These are phyloP conservation scores for Cetonia aurata DNA, from an alignment of 2,888 invertebrate genomes.

Conservation along the genomic window DNA sequence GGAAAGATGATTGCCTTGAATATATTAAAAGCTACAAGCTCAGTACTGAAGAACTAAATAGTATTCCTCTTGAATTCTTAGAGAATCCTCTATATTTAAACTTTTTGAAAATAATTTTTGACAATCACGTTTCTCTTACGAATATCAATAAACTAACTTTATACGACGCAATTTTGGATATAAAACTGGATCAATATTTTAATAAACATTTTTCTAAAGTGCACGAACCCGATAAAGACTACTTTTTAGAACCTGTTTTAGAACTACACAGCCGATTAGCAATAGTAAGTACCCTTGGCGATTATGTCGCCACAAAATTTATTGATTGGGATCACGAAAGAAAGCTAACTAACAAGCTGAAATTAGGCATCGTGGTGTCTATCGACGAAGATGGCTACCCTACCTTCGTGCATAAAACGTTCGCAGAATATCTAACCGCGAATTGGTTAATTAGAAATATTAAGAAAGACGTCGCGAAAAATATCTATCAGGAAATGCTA, in stretches of 20 bases:
- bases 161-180: not conserved
- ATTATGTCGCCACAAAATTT: not conserved
- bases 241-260: not conserved
- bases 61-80: slow-evolving; percentile 7
- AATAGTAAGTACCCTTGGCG: not conserved
- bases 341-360: no score
- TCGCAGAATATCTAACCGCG: not conserved
- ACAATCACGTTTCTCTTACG: not conserved
- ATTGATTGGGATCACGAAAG: no score
- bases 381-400: not conserved
- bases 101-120: not conserved
- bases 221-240: not conserved
- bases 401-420: slow-evolving; percentile 4
- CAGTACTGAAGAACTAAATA: not conserved
- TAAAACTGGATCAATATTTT: slow-evolving; percentile 10
- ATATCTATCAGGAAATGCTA: slow-evolving; percentile 3
- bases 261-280: not conserved
- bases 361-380: no score
- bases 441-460: not conserved
- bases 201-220: not conserved
- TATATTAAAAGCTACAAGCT: not conserved
- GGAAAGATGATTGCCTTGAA: not conserved
- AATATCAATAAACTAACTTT: not conserved
- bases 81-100: slow-evolving; percentile 12
- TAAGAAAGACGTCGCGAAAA: not conserved